Base-by-base conservation (phyloP, 1,140 invertebrate genomes). In the Drosophila nannoptera region DNA sequence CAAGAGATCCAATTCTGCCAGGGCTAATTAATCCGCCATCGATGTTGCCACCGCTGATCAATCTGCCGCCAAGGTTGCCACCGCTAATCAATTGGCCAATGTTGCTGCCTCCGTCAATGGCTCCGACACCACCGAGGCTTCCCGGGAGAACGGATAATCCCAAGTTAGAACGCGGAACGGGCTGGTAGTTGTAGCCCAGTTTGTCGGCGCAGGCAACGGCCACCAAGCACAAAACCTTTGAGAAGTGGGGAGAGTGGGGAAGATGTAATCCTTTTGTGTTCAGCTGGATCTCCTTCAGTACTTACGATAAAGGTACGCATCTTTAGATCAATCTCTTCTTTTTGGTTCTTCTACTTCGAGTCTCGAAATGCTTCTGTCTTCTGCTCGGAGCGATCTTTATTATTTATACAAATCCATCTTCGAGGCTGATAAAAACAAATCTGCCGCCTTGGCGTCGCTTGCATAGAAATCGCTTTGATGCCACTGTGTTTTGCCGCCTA, bases 331-430 rank as follows among this genome's bases (percentile, higher is more conserved):
- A 4, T 56, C 12, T 32, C 45, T 68, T 12, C 45, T 73, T 50
- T n/a, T 74, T 78, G 63, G 76, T 83, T 83, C 80, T 86, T 70
- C 75, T 64, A 48, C 60, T 69, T 60, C 71, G 81, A 77, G 65
- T 52, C 48, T 66, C 69, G 61, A 77, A 60, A 73, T 74, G 81
- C 70, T 84, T 86, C 69, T 84, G 80, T 66, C 59, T 73, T 49
- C 42, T 75, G 69, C 66, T 68, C 52, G 69, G 43, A 45, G 54
- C 76, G 63, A 74, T 86, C 76, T 74, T 84, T 84, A 77, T 84
- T 84, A 84, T 84, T 84, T 84, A 84, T 84, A 84, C 80, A 84
- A 84, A 84, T 86, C 80, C 69, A 80, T 83, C 76, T 83, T 73
- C 76, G 81, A 77, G 76, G 80, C 80, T 84, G 81, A 78, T 78